Evolutionary conservation across 2,113 vertebrate genomes (phyloP).

Genomic region (Polypterus bichir): DNA sequence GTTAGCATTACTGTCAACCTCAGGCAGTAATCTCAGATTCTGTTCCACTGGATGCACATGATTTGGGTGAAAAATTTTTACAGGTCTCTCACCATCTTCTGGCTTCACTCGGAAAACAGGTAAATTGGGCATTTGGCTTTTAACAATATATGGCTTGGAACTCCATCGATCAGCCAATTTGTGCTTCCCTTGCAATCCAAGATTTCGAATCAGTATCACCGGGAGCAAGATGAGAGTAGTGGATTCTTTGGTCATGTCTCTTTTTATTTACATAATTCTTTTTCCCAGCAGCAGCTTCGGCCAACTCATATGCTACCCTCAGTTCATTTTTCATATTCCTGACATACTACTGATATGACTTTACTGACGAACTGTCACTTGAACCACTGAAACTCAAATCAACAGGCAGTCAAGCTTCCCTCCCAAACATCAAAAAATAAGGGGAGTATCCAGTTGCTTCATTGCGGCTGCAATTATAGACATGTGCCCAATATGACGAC

Average conservation of each 20-base stretch:
- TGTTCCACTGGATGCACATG: constrained; percentile 11
- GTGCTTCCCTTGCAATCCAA: constrained; percentile 14
- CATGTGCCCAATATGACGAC: constrained; percentile 5
- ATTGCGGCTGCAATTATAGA: constrained; percentile 14
- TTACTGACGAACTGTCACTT: not conserved
- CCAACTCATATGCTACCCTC: constrained; percentile 10
- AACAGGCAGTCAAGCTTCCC: constrained; percentile 16
- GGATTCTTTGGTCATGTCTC: constrained; percentile 12
- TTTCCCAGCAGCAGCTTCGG: constrained; percentile 2
- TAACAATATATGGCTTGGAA: constrained; percentile 4
- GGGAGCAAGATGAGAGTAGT: not conserved
- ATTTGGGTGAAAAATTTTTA: constrained; percentile 11
- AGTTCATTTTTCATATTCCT: constrained; percentile 12
- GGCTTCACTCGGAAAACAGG: constrained; percentile 13
- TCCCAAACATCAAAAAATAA: constrained; percentile 14
- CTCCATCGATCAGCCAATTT: constrained; percentile 11
- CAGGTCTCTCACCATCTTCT: constrained; percentile 14
- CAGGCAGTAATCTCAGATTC: constrained; percentile 5
- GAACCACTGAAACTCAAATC: constrained; percentile 12
- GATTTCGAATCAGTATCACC: constrained; percentile 13
- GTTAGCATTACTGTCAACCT: no score
- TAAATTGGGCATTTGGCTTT: constrained; percentile 14
- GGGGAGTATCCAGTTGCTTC: constrained; percentile 13
- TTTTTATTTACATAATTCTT: constrained; percentile 14
- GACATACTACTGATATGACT: constrained; percentile 8